phyloP scores from a whole-genome alignment of 1,140 invertebrate species.

The Lamellibrachia luymesi region DNA sequence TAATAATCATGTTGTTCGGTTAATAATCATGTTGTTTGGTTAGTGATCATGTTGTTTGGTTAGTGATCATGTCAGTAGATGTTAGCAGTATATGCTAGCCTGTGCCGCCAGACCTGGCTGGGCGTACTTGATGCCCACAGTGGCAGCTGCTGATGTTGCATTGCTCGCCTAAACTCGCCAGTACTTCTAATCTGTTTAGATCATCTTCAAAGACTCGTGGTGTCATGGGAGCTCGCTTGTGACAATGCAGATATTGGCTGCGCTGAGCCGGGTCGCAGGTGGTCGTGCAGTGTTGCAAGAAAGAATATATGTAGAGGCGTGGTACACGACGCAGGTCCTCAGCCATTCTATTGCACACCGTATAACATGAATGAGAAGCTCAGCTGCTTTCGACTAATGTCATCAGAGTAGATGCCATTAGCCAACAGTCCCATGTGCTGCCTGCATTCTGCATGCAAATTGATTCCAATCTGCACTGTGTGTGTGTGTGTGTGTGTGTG shows the following conservation, averaged over 20 bases:
- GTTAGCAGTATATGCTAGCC: not conserved
- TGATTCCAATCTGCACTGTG: constrained; percentile 13
- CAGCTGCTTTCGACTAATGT: not conserved
- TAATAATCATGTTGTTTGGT: not conserved
- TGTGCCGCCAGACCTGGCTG: not conserved
- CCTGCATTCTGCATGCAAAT: not conserved
- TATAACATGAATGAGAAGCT: not conserved
- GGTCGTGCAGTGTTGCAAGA: not conserved
- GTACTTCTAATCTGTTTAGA: constrained; percentile 1
- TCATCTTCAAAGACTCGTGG: not conserved
- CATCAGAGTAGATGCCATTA: not conserved
- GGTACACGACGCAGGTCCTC: not conserved
- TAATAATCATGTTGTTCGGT: not conserved
- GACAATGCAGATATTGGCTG: not conserved
- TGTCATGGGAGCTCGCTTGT: not conserved
- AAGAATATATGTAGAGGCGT: not conserved
- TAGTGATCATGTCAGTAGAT: not conserved
- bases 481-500: constrained; percentile 15
- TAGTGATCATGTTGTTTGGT: not conserved
- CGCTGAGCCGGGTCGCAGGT: not conserved
- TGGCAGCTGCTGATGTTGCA: not conserved
- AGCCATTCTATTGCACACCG: not conserved
- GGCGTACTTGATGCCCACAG: no score
- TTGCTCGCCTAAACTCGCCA: not conserved
- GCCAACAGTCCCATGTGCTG: not conserved